Percentiles rank a stretch among this genome's conserved stretches.
These are phyloP conservation scores for Cossypha dichroa DNA, from an alignment of 2,797 vertebrate genomes.

Conservation along the genomic window DNA sequence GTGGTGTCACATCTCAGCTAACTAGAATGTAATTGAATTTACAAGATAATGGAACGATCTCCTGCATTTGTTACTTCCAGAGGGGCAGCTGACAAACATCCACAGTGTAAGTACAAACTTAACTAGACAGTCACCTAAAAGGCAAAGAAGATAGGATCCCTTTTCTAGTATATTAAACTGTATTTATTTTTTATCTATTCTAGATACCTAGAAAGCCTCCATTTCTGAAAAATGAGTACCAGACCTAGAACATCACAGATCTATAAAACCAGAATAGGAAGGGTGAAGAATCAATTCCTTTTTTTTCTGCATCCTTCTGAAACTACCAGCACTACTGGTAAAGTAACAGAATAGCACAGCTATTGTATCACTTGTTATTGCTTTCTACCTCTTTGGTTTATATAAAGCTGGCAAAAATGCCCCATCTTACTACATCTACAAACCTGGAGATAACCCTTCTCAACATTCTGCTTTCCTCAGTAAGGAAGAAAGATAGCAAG, in stretches of 20 bases:
- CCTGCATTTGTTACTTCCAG: background rate
- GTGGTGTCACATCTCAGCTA: conserved; percentile 3
- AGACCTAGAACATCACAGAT: background rate
- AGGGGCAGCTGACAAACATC: background rate
- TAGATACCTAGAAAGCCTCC: background rate
- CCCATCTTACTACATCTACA: background rate
- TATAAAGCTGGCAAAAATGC: background rate
- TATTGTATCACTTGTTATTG: background rate
- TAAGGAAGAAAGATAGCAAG: background rate
- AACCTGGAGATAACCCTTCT: background rate
- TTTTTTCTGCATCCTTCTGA: background rate
- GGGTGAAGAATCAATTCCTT: background rate
- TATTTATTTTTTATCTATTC: background rate
- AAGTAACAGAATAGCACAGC: background rate
- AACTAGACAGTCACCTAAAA: background rate
- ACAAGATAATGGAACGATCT: background rate
- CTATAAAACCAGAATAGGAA: background rate
- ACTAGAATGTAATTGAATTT: conserved; percentile 9
- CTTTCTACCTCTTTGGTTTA: background rate
- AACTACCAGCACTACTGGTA: background rate
- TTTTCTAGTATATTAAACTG: background rate
- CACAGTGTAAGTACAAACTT: background rate
- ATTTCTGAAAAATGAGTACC: background rate
- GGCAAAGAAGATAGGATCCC: background rate
- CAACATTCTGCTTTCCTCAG: background rate